Evolutionary conservation across 2,888 invertebrate species (phyloP).

Genomic region (Acleris sparsana): DNA sequence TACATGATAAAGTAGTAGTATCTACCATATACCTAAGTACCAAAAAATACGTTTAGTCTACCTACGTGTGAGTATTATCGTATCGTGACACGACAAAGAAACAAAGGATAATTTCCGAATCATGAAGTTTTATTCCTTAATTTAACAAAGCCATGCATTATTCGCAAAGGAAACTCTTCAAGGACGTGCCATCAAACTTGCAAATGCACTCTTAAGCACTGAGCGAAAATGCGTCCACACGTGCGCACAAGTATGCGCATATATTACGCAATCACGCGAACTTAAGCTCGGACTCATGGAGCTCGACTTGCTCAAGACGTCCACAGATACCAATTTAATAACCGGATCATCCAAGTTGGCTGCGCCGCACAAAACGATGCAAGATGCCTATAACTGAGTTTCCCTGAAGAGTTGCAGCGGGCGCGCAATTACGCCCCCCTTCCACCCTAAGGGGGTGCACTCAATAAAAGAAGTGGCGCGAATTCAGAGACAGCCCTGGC

Average conservation of each 20-base stretch:
- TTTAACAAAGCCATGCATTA: not conserved
- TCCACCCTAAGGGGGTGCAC: slow-evolving; percentile 32
- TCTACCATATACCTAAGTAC: too few species aligned
- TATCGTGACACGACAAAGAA: too few species aligned
- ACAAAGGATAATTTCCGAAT: too few species aligned
- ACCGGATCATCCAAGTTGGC: slow-evolving; percentile 17
- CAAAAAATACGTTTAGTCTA: too few species aligned
- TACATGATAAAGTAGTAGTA: too few species aligned
- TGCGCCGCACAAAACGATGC: slow-evolving; percentile 46
- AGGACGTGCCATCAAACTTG: slow-evolving; percentile 24
- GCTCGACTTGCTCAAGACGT: slow-evolving; percentile 15
- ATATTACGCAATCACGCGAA: slow-evolving; percentile 26
- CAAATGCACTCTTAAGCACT: slow-evolving; percentile 30
- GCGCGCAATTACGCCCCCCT: slow-evolving; percentile 43
- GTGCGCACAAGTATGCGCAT: slow-evolving; percentile 32
- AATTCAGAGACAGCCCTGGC: slow-evolving; percentile 14
- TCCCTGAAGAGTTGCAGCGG: slow-evolving; percentile 57
- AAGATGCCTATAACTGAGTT: slow-evolving; percentile 65
- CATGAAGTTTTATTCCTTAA: too few species aligned
- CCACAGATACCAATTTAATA: slow-evolving; percentile 28
- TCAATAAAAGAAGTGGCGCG: slow-evolving; percentile 35
- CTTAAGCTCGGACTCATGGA: not conserved
- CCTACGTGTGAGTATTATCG: too few species aligned
- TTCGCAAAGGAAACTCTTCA: slow-evolving; percentile 4
- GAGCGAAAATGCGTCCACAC: slow-evolving; percentile 14